Conservation (phyloP, 2,888 invertebrate species). For the Atethmia centrago region DNA sequence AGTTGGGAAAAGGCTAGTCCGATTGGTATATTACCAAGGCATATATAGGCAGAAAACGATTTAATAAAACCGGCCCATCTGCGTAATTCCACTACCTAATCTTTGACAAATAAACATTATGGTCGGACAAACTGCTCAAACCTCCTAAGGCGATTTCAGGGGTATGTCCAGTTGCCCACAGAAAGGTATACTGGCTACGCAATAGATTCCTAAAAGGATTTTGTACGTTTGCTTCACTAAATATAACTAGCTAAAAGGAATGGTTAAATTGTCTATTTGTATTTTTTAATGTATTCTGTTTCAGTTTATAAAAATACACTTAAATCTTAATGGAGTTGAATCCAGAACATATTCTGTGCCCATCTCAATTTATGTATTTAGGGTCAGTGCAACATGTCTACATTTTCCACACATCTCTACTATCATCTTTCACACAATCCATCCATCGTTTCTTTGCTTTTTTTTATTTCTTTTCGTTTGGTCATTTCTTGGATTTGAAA, state of each 20-base stretch:
- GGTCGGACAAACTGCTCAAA: constrained; percentile 11
- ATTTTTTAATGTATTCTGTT: neutral
- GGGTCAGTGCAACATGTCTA: neutral
- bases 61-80: neutral
- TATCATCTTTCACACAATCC: no score
- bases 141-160: constrained; percentile 54
- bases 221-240: constrained; percentile 15
- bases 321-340: neutral
- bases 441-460: no score
- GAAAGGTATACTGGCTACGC: constrained; percentile 31
- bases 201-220: constrained; percentile 39
- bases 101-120: constrained; percentile 30
- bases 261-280: neutral
- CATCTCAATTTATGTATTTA: neutral
- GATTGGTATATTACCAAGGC: neutral
- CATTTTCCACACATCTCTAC: neutral
- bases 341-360: neutral
- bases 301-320: neutral
- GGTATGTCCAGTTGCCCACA: constrained; percentile 27
- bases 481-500: no score
- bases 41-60: neutral
- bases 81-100: constrained; percentile 2
- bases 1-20: no score
- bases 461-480: no score
- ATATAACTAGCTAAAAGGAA: neutral